Base-by-base conservation (phyloP, 1,140 invertebrate species). In the Drosophila sproati region DNA sequence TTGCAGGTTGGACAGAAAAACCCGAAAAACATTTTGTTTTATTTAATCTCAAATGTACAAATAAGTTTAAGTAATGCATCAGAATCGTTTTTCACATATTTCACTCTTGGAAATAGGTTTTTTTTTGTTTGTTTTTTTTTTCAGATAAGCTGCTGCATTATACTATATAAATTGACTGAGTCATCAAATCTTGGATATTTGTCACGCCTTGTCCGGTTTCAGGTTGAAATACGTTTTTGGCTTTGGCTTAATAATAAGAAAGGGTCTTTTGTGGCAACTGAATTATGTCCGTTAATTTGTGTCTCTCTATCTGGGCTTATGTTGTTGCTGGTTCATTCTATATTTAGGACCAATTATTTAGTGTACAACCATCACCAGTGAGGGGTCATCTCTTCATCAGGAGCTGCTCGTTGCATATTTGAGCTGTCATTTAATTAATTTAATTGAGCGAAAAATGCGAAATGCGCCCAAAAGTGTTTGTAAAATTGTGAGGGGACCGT, bases 381-480 rank as follows among this genome's bases (percentile, higher is more conserved):
- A 43, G 43, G 39, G 66, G 47, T 68, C 62, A 73, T 31, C 61
- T 67, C n/a, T 39, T 28, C 47, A 31, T 50, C 37, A 20, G 43
- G 31, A 10, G 10, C 10, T n/a, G 39, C 41, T 12, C 7, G 37
- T 47, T 66, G 77, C 73, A 78, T 79, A 77, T 73, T 77, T 73
- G 47, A 88, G 87, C 62, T 79, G 82, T 73, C 70, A 77, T 75
- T 86, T 67, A 74, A 76, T 82, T 80, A 73, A 82, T 60, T 80
- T 83, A 88, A 87, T 83, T 87, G 83, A 80, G 80, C 82, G 75
- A 69, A 68, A 68, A 75, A 77, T 85, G 60, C 43, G n/a, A 87
- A 80, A 88, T 82, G 77, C 61, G 73, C 55, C 66, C 73, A 64
- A 72, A 73, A 87, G 68, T 82, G 63, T 72, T 72, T 86, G 66